A percentile compares a stretch with the other conserved stretches of the same genome.
phyloP scores from a whole-genome alignment of 2,797 vertebrate species.

The Coregonus ussuriensis region DNA sequence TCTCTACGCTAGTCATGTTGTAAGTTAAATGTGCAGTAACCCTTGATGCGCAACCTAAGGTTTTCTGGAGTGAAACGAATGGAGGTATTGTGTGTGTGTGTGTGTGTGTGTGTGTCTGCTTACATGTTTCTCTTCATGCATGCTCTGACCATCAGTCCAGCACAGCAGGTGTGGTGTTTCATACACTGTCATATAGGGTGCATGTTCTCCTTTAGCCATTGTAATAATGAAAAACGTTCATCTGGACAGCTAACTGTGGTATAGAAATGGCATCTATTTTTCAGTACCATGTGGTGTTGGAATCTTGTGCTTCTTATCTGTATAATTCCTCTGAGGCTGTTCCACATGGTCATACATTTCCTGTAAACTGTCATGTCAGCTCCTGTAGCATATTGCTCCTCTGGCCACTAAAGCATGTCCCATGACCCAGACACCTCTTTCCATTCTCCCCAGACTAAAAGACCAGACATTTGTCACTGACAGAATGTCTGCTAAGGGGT shows the following conservation, averaged over 20 bases:
- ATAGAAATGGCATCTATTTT: not conserved
- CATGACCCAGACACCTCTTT: not conserved
- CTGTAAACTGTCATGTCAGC: too few relatives aligned
- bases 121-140: not conserved
- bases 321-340: not conserved
- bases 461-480: not conserved
- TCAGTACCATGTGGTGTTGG: not conserved
- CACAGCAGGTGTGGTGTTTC: constrained; percentile 8
- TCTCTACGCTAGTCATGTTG: constrained; percentile 47
- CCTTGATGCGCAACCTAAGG: not conserved
- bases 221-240: not conserved
- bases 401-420: not conserved
- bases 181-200: not conserved
- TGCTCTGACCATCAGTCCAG: not conserved
- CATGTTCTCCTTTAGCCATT: not conserved
- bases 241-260: not conserved
- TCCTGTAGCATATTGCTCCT: not conserved
- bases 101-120: constrained; percentile 7
- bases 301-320: not conserved
- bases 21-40: constrained; percentile 45
- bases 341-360: not conserved
- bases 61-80: constrained; percentile 2
- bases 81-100: not conserved
- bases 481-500: not conserved
- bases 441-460: not conserved